Evolutionary conservation across 2,113 vertebrate species (phyloP).

Genomic region (Pollachius pollachius): DNA sequence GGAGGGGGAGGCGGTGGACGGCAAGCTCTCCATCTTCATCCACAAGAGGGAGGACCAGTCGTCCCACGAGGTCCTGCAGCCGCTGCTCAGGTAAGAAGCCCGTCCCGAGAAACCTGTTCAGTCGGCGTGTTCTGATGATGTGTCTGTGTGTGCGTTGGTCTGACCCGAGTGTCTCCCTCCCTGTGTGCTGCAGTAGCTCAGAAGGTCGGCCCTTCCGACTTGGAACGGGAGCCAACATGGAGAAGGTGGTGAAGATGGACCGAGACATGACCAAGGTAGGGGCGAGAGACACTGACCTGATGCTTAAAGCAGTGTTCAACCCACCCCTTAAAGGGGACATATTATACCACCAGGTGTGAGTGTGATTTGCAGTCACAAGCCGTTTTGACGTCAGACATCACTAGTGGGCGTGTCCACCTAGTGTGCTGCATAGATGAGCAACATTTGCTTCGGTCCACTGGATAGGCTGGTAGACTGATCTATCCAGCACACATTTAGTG

Average conservation of each 20-base stretch:
- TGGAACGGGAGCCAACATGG: constrained; percentile 98
- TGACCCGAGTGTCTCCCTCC: constrained; percentile 7
- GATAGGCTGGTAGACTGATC: no score
- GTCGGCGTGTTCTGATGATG: no score
- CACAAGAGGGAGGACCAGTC: constrained; percentile 98
- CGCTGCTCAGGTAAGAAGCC: constrained; percentile 85
- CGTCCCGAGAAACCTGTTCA: not conserved
- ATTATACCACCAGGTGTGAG: no score
- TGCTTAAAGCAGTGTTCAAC: no score
- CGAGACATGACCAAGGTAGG: constrained; percentile 97
- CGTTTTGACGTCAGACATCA: no score
- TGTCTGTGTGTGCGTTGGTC: not conserved
- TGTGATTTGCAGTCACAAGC: no score
- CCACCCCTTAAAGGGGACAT: no score
- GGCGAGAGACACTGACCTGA: no score
- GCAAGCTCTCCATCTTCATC: constrained; percentile 97
- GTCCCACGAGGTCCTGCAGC: constrained; percentile 96
- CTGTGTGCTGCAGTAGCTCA: constrained; percentile 81
- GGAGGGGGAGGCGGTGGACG: constrained; percentile 95
- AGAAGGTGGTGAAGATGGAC: constrained; percentile 99
- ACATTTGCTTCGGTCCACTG: no score
- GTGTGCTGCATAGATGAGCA: no score
- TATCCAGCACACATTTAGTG: no score
- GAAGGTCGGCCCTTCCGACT: constrained; percentile 96
- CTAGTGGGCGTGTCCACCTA: no score